Conservation (phyloP, 2,113 vertebrate species). For the Shinisaurus crocodilurus region DNA sequence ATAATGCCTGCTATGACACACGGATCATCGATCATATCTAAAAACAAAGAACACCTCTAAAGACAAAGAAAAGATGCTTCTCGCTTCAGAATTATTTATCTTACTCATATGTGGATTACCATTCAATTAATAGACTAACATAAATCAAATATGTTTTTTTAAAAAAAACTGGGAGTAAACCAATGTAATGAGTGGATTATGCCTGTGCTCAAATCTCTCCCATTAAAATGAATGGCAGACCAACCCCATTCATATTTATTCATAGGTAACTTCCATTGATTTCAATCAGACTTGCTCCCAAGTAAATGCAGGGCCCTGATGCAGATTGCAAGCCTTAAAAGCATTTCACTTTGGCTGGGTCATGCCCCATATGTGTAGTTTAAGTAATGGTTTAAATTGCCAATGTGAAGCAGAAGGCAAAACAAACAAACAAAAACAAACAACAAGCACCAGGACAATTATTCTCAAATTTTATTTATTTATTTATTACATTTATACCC, state of each 20-base stretch:
- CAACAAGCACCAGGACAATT: too few species aligned
- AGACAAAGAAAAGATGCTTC: neutral
- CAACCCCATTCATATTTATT: neutral
- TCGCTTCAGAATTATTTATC: neutral
- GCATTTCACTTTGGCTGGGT: too few species aligned
- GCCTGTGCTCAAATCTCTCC: neutral
- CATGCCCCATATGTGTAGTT: neutral
- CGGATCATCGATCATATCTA: neutral
- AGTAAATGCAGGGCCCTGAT: too few species aligned
- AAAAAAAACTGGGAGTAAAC: neutral
- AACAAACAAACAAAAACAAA: neutral
- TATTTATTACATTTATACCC: too few species aligned
- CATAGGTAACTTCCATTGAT: neutral
- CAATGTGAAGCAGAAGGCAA: neutral
- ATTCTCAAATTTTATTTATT: neutral
- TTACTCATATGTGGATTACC: neutral
- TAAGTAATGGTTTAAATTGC: neutral
- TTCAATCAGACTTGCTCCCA: neutral
- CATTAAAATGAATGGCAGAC: neutral
- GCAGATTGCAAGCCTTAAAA: too few species aligned
- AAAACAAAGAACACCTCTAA: neutral
- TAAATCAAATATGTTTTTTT: neutral
- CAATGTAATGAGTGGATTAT: neutral
- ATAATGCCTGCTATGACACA: neutral
- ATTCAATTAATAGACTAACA: neutral